Evolutionary conservation across 2,888 invertebrate genomes (phyloP).

Genomic region (Drosophila maculinotata): DNA sequence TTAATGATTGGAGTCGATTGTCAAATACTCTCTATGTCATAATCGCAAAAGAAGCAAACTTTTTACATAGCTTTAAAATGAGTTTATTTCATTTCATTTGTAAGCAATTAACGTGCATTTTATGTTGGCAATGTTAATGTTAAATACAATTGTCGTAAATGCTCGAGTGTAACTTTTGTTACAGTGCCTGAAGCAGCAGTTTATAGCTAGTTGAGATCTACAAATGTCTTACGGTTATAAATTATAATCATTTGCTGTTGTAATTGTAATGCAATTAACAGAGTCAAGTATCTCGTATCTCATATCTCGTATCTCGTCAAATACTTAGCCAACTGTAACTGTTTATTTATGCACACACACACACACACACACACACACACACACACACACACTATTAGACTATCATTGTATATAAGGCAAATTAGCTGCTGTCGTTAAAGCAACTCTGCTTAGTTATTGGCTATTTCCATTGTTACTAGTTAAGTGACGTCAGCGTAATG

Average conservation of each 20-base stretch:
- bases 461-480: constrained; percentile 19
- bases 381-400: neutral
- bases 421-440: constrained; percentile 28
- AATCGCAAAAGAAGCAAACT: too few species aligned
- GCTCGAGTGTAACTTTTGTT: too few species aligned
- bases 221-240: neutral
- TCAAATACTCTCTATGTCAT: too few species aligned
- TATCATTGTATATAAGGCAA: constrained; percentile 19
- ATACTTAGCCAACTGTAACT: constrained; percentile 7
- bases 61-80: too few species aligned
- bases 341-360: constrained; percentile 1
- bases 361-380: neutral
- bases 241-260: constrained; percentile 6
- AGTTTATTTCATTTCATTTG: too few species aligned
- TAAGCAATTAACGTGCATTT: too few species aligned
- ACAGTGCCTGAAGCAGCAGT: too few species aligned
- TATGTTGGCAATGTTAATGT: neutral
- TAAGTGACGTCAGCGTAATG: neutral
- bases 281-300: constrained; percentile 2
- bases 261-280: constrained; percentile 24
- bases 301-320: too few species aligned
- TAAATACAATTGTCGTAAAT: too few species aligned
- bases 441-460: constrained; percentile 9
- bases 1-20: neutral
- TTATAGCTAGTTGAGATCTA: too few species aligned